Evolutionary conservation across 2,113 vertebrate genomes (phyloP), one percentile per base, ranked within the genome.

Genomic region (Pelmatolapia mariae): DNA sequence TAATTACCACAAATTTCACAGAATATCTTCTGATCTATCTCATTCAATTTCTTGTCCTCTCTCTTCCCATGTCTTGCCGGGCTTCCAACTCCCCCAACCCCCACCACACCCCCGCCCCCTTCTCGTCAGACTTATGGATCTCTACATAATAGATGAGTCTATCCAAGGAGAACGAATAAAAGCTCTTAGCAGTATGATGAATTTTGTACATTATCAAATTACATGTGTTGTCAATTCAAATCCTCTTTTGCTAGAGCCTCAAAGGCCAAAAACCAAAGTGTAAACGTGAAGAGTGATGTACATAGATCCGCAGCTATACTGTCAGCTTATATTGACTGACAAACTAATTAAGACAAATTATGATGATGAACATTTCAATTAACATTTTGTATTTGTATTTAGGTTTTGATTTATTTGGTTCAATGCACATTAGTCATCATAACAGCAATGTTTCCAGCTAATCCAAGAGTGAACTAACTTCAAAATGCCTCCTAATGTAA

Each of bases 141-240:
- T 59, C 78, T 93, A 61, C 90, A 94, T 95, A 94, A 96, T 95
- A 90, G 89, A 96, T 95, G 94, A 92, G 88, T 84, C 94, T 88
- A 90, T 95, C 92, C 80, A 66, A 89, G 61, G 52, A 85, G 93
- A 91, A 84, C 61, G 88, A 92, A 85, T 87, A 87, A 91, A 93
- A 89, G 87, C 92, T 94, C 88, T 93, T 91, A 88, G 88, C 80
- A 8, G 56, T 54, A 85, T 94, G 89, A 95, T 95, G 80, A 93
- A 96, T 95, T 93, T 90, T 92, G 86, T 91, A 94, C 87, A 91
- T 95, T 90, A 94, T 92, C 89, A 93, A 93, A 95, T 94, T 94
- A 93, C 84, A 92, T 89, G 92, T 92, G 80, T 90, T 91, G 92
- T 93, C 90, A 94, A 88, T 92, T 89, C 61, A 87, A 52, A 83